Percentiles rank a stretch among this genome's conserved stretches.
Evolutionary conservation across 2,888 invertebrate genomes (phyloP).

Genomic region (Gortyna flavago): DNA sequence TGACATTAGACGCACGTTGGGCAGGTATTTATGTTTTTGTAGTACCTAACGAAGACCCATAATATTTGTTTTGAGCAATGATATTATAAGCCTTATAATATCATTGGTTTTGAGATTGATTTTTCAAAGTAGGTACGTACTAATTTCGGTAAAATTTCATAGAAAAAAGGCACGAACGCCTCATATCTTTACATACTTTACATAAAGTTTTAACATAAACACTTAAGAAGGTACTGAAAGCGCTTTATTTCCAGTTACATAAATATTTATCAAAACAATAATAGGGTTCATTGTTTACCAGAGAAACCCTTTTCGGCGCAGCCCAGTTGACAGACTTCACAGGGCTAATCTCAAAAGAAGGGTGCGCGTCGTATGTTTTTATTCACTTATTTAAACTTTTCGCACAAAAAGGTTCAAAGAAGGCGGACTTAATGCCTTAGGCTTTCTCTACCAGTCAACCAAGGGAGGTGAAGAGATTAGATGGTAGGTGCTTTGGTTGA

Average conservation of each 20-base stretch:
- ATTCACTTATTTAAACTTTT: neutral
- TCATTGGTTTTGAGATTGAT: neutral
- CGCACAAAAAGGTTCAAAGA: neutral
- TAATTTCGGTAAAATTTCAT: neutral
- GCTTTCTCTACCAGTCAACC: too few relatives aligned
- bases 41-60: too few relatives aligned
- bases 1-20: too few relatives aligned
- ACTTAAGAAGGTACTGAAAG: too few relatives aligned
- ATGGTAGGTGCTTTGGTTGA: neutral
- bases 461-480: neutral
- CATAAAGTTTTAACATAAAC: neutral
- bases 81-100: too few relatives aligned
- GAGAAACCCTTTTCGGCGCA: neutral
- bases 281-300: neutral
- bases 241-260: too few relatives aligned
- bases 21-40: neutral
- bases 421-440: neutral
- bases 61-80: too few relatives aligned
- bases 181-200: neutral
- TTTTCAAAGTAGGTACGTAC: neutral
- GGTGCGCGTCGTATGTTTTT: neutral
- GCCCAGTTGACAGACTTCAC: neutral
- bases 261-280: neutral
- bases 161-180: neutral
- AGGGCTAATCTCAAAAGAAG: neutral